These are phyloP conservation scores for Neodiprion fabricii DNA, from an alignment of 1,140 invertebrate genomes.

Conservation along the genomic window DNA sequence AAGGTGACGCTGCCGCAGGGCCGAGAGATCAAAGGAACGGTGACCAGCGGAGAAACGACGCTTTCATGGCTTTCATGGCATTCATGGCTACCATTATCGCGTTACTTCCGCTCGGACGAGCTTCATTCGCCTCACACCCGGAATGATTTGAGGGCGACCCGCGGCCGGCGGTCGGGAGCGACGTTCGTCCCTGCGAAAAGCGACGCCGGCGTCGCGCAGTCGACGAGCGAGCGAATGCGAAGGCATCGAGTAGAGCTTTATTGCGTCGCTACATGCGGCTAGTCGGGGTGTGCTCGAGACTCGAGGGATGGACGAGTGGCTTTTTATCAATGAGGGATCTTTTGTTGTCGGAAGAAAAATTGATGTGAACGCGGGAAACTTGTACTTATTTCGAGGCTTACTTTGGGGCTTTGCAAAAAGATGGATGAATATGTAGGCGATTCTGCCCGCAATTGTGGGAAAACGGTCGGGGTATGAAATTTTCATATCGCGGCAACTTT, in stretches of 20 bases:
- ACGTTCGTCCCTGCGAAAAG: too few relatives aligned
- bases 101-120: constrained; percentile 3
- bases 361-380: neutral
- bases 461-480: too few relatives aligned
- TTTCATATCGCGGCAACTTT: too few relatives aligned
- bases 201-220: neutral
- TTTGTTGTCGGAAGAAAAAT: neutral
- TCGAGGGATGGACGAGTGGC: neutral
- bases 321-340: neutral
- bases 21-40: neutral
- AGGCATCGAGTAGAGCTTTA: neutral
- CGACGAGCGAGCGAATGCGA: neutral
- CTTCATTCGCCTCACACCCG: neutral
- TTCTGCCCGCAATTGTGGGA: too few relatives aligned
- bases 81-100: constrained; percentile 5
- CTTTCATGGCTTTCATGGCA: neutral
- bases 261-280: neutral
- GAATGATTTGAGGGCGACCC: constrained; percentile 1
- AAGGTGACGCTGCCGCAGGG: neutral
- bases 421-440: too few relatives aligned
- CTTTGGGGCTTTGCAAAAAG: too few relatives aligned
- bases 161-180: neutral
- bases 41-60: neutral
- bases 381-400: neutral
- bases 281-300: neutral